phyloP scores from a whole-genome alignment of 2,797 vertebrate genomes.

The Pseudochromis fuscus region DNA sequence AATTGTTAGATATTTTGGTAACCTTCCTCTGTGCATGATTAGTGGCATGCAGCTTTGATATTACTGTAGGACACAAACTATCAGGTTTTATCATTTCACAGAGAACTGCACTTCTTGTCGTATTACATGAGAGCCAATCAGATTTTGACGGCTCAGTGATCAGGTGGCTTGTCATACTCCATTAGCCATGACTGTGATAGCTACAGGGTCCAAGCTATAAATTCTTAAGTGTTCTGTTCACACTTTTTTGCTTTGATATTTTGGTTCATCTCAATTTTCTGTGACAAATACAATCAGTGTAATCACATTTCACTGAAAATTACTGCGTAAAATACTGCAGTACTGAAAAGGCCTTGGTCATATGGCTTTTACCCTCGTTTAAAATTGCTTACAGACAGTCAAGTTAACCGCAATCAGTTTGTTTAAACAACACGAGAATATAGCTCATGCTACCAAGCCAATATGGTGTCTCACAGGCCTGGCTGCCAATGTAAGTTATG shows the following conservation, averaged over 20 bases:
- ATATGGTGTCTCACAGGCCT: constrained; percentile 63
- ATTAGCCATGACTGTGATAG: constrained; percentile 62
- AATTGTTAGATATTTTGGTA: constrained; percentile 32
- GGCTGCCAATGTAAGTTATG: constrained; percentile 69
- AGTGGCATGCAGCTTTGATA: constrained; percentile 38
- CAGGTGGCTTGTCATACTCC: constrained; percentile 76
- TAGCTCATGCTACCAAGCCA: constrained; percentile 67
- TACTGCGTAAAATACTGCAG: constrained; percentile 31
- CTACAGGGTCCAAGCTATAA: constrained; percentile 57
- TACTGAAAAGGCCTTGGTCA: constrained; percentile 38
- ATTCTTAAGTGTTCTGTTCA: constrained; percentile 55
- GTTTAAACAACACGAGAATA: constrained; percentile 74
- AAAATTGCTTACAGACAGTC: constrained; percentile 75
- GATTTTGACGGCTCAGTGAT: constrained; percentile 68
- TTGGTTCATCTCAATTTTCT: constrained; percentile 36
- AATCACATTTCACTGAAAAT: constrained; percentile 34
- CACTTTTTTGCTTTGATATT: constrained; percentile 48
- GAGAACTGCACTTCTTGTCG: constrained; percentile 61
- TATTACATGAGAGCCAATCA: constrained; percentile 62
- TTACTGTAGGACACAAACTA: constrained; percentile 48
- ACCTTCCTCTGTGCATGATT: constrained; percentile 10
- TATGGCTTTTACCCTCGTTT: constrained; percentile 49
- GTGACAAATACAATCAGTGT: constrained; percentile 40
- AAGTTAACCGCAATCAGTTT: constrained; percentile 74
- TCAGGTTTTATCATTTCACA: constrained; percentile 66